These are phyloP conservation scores for Mesembrinibis cayennensis DNA, from an alignment of 2,113 vertebrate genomes.

Conservation along the genomic window DNA sequence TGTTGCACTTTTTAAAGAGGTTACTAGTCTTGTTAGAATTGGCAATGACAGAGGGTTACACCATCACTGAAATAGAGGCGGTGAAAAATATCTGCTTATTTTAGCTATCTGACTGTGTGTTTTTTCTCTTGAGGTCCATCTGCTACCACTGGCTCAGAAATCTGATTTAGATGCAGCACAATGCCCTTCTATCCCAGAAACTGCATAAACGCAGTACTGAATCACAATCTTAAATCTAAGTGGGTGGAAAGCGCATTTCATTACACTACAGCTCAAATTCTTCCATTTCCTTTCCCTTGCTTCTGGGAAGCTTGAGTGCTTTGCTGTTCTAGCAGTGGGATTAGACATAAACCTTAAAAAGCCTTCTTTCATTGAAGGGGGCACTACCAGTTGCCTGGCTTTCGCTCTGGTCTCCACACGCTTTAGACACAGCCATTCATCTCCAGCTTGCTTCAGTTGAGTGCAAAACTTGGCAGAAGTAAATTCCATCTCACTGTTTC, in stretches of 20 bases:
- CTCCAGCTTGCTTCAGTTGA: background rate
- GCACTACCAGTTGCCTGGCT: background rate
- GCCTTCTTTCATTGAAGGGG: background rate
- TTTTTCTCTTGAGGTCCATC: constrained; percentile 34
- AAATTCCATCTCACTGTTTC: background rate
- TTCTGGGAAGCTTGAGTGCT: background rate
- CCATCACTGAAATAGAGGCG: background rate
- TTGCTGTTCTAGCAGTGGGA: background rate
- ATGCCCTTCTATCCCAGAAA: constrained; percentile 27
- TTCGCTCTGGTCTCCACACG: background rate
- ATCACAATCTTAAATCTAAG: constrained; percentile 37
- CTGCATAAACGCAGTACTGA: constrained; percentile 30
- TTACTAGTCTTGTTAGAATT: constrained; percentile 15
- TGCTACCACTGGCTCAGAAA: constrained; percentile 46
- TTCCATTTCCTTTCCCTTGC: background rate
- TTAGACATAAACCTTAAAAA: constrained; percentile 3
- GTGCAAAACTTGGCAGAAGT: background rate
- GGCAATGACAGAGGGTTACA: constrained; percentile 2
- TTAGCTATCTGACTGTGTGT: constrained; percentile 24
- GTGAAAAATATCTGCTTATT: constrained; percentile 34
- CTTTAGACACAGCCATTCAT: background rate
- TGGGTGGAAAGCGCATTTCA: constrained; percentile 41
- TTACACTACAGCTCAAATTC: constrained; percentile 20
- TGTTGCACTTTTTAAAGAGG: background rate
- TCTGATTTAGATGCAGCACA: constrained; percentile 18